These are phyloP conservation scores for Mus minutoides DNA, from an alignment of 2,797 vertebrate genomes.

Conservation along the genomic window DNA sequence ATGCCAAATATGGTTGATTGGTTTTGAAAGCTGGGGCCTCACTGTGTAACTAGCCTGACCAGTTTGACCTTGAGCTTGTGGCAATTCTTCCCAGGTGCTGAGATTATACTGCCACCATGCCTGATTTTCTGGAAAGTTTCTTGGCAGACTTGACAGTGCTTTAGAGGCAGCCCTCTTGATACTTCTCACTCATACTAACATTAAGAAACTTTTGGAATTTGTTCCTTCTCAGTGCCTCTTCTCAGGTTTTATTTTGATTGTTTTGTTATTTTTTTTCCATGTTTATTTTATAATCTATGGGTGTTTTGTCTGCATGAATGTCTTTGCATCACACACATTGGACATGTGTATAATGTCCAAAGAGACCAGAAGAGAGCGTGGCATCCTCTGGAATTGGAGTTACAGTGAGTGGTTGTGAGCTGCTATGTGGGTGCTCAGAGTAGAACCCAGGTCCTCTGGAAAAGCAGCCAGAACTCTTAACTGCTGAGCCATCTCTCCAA, in stretches of 20 bases:
- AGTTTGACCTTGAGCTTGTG: neutral
- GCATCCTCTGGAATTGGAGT: neutral
- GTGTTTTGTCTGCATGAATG: neutral
- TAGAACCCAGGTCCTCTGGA: neutral
- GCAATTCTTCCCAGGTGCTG: neutral
- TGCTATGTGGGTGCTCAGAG: neutral
- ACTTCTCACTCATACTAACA: neutral
- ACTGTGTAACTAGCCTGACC: neutral
- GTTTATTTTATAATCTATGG: neutral
- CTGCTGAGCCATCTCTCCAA: neutral
- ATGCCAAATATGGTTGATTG: neutral
- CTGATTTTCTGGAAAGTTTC: neutral
- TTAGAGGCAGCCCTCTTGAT: neutral
- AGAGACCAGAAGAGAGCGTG: neutral
- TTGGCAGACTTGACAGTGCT: neutral
- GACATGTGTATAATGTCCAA: neutral
- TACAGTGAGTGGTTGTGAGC: neutral
- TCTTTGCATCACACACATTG: neutral
- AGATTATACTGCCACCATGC: neutral
- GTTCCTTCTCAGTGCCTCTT: neutral
- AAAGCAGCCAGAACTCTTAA: neutral
- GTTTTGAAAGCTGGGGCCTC: neutral
- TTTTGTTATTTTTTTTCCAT: neutral
- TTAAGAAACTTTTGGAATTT: constrained; percentile 1
- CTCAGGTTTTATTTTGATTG: neutral